phyloP scores from a whole-genome alignment of 1,140 invertebrate species.

The Phthorimaea operculella region DNA sequence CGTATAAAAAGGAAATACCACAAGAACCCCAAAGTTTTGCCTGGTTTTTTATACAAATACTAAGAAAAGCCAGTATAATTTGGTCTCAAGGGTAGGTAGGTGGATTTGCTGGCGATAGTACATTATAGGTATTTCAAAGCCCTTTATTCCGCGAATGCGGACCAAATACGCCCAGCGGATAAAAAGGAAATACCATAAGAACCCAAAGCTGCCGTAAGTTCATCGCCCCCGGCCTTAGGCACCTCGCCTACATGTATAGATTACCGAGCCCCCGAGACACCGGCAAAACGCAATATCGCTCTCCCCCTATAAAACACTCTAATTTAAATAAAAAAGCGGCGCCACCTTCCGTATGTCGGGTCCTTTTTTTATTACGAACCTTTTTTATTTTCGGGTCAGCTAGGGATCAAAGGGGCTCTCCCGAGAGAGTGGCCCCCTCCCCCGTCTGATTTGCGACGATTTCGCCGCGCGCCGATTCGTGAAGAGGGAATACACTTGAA shows the following conservation, averaged over 20 bases:
- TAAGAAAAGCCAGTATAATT: too few relatives aligned
- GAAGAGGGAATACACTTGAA: slow-evolving; percentile 61
- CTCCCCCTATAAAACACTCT: slow-evolving; percentile 66
- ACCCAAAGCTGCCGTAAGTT: slow-evolving; percentile 31
- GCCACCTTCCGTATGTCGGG: slow-evolving; percentile 67
- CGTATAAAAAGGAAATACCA: slow-evolving; percentile 28
- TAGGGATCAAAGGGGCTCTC: slow-evolving; percentile 64
- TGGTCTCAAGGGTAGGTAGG: too few relatives aligned
- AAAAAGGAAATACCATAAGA: slow-evolving; percentile 29
- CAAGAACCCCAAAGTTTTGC: slow-evolving; percentile 26
- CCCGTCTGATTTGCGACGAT: slow-evolving; percentile 60
- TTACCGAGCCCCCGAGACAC: slow-evolving; percentile 49
- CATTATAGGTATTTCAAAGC: too few relatives aligned
- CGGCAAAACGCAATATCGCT: slow-evolving; percentile 65
- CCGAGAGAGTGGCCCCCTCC: slow-evolving; percentile 43
- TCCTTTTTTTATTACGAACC: slow-evolving; percentile 67
- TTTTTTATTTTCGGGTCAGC: slow-evolving; percentile 68
- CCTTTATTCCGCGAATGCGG: slow-evolving; percentile 16
- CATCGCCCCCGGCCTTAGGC: slow-evolving; percentile 35
- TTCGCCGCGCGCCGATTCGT: slow-evolving; percentile 59
- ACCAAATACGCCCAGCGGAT: slow-evolving; percentile 21
- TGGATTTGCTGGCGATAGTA: too few relatives aligned
- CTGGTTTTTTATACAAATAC: too few relatives aligned
- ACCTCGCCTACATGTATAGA: slow-evolving; percentile 34
- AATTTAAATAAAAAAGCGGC: slow-evolving; percentile 68